These are phyloP conservation scores for Fragum whitleyi DNA, from an alignment of 2,888 invertebrate species.

Conservation along the genomic window DNA sequence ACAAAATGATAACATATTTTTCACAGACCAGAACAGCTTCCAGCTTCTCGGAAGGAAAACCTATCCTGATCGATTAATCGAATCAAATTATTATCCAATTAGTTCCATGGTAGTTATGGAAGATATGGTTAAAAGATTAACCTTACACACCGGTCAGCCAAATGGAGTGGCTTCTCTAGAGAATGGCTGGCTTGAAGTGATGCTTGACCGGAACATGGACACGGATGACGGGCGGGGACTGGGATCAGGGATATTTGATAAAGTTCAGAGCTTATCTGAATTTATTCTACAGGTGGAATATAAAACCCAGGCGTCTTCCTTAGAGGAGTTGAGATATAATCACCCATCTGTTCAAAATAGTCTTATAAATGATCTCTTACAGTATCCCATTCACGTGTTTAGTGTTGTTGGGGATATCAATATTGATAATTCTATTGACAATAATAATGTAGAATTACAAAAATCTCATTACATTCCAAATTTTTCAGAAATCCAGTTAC, in stretches of 20 bases:
- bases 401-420: conserved; percentile 34
- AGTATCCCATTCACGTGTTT: conserved; percentile 63
- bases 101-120: conserved; percentile 81
- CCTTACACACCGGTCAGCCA: conserved; percentile 80
- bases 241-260: conserved; percentile 80
- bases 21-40: conserved; percentile 83
- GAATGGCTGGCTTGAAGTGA: conserved; percentile 81
- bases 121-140: conserved; percentile 74
- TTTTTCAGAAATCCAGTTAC: conserved; percentile 50
- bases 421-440: neutral
- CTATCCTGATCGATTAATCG: conserved; percentile 71
- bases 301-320: conserved; percentile 12
- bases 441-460: neutral
- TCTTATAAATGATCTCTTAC: conserved; percentile 65
- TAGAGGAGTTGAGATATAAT: conserved; percentile 43
- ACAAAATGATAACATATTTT: conserved; percentile 73
- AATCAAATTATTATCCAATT: conserved; percentile 84
- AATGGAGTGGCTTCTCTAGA: conserved; percentile 81
- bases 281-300: conserved; percentile 78
- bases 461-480: conserved; percentile 39
- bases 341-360: conserved; percentile 65
- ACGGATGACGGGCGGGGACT: conserved; percentile 82
- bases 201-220: conserved; percentile 82
- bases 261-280: conserved; percentile 69
- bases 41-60: conserved; percentile 78